phyloP scores from a whole-genome alignment of 1,140 invertebrate species.

The Microvelia longipes region DNA sequence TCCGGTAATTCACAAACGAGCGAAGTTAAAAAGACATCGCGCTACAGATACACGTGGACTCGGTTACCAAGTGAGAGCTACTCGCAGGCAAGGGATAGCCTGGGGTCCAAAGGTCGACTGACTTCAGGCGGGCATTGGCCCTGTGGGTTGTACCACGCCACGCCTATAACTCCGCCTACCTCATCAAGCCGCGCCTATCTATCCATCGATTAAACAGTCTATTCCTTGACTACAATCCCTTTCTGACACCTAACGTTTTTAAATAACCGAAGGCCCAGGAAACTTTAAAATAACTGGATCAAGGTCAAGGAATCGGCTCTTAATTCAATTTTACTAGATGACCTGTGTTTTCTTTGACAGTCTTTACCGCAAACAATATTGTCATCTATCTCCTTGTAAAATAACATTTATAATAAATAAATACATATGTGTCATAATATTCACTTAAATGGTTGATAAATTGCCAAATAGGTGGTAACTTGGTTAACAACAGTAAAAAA shows the following conservation, averaged over 20 bases:
- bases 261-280: neutral
- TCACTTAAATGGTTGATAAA: neutral
- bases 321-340: too few species aligned
- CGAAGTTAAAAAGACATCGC: neutral
- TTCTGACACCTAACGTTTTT: neutral
- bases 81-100: neutral
- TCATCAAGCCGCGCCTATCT: neutral
- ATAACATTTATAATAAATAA: neutral
- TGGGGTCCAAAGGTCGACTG: neutral
- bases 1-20: neutral
- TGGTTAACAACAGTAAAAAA: neutral
- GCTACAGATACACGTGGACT: neutral
- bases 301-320: neutral
- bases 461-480: neutral
- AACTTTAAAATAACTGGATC: neutral
- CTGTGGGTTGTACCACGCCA: neutral
- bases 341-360: too few species aligned
- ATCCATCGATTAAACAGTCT: neutral
- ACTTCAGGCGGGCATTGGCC: neutral
- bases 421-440: neutral
- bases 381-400: neutral
- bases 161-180: neutral
- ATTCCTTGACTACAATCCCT: neutral
- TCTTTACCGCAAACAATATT: neutral
- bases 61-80: neutral